These are phyloP conservation scores for Lonchura striata DNA, from an alignment of 2,113 vertebrate species.

Conservation along the genomic window DNA sequence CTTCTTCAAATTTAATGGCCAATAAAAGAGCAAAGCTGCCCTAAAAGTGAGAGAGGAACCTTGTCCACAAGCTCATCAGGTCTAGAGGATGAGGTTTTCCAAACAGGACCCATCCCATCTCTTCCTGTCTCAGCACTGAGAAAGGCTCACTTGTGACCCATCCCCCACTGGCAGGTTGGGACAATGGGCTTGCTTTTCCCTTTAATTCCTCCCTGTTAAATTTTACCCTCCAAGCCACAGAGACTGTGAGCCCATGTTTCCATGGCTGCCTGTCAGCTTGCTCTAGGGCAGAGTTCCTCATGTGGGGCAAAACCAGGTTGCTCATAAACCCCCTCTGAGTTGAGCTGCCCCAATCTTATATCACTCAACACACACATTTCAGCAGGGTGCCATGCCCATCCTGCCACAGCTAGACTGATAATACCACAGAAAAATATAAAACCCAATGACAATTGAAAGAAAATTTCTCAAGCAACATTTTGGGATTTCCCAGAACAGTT, in stretches of 20 bases:
- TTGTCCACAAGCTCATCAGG: fast-evolving
- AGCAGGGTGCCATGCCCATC: fast-evolving
- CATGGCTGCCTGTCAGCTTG: background rate
- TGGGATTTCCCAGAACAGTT: background rate
- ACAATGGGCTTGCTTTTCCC: background rate
- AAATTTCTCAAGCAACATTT: background rate
- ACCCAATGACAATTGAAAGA: background rate
- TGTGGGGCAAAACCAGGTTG: fast-evolving
- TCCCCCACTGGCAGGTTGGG: fast-evolving
- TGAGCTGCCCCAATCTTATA: fast-evolving
- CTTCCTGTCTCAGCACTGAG: fast-evolving
- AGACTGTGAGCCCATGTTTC: fast-evolving
- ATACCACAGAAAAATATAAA: background rate
- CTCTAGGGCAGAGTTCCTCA: background rate
- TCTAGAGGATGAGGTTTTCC: background rate
- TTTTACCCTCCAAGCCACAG: background rate
- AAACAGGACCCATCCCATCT: background rate
- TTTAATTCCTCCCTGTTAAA: background rate
- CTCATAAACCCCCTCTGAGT: background rate
- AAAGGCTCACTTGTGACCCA: background rate
- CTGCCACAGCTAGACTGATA: background rate
- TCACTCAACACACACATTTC: background rate
- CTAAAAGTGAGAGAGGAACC: background rate
- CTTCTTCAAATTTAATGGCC: background rate
- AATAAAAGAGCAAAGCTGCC: background rate